Evolutionary conservation across 1,140 invertebrate species (phyloP), one percentile per base, ranked within the genome.

Genomic region (Drosophila grimshawi): DNA sequence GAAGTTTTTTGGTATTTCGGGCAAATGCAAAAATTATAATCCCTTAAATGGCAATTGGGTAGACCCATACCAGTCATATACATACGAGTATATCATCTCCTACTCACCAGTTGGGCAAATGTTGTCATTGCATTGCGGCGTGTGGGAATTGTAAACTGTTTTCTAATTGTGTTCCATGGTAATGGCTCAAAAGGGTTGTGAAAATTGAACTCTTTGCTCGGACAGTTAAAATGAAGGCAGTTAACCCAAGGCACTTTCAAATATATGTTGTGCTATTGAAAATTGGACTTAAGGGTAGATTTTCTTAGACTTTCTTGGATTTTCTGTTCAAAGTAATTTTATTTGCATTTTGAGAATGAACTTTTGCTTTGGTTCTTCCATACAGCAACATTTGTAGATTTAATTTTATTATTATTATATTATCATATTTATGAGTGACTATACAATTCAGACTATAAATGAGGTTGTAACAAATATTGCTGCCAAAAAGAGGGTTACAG

Each of bases 1-100:
- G 19, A 41, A 80, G 85, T 78, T 89, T 89, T 89, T 88, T 80
- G 69, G 79, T 71, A 69, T 88, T 65, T 73, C 65, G 62, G 65
- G 11, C 62, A 67, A 67, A 65, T 80, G 76, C 80, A 62, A 67
- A 81, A 89, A 89, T 89, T 85, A 89, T 89, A 89, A 89, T 89
- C 85, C 80, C 80, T 81, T 81, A 89, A 89, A 85, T 72, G 86
- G 70, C 68, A 73, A 78, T 59, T 35, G 68, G 80, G 39, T 57
- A 71, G 52, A 45, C 59, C 11, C 45, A 45, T 57, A 45, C 39
- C 55, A 19, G 19, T 19, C 19, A 19, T 19, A 19, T 1, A n/a
- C n/a, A n/a, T n/a, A n/a, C n/a, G n/a, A n/a, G n/a, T n/a, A 19
- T 19, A 19, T 19, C 19, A 19, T 35, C 11, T 30, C 39, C 19